Percentiles rank a stretch among this genome's conserved stretches.
phyloP scores from a whole-genome alignment of 2,888 invertebrate genomes.

The Parascotia fuliginaria region DNA sequence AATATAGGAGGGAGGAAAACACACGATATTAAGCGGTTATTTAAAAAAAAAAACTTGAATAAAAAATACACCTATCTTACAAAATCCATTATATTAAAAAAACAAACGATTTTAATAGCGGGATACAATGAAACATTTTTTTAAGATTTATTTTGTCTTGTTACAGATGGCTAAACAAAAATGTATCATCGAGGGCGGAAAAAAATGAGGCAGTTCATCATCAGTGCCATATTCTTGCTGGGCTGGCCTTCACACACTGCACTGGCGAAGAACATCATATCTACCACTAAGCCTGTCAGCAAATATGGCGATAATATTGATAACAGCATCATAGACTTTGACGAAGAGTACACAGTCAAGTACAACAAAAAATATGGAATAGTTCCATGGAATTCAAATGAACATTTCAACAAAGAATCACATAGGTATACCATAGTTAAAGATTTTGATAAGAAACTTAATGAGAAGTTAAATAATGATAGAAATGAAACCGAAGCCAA shows the following conservation, averaged over 20 bases:
- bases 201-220: slow-evolving; percentile 64
- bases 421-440: slow-evolving; percentile 70
- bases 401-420: slow-evolving; percentile 64
- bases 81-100: too few relatives aligned
- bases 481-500: slow-evolving; percentile 38
- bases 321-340: slow-evolving; percentile 77
- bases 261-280: slow-evolving; percentile 57
- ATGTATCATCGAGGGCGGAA: slow-evolving; percentile 71
- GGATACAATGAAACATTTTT: background rate
- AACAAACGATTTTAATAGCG: too few relatives aligned
- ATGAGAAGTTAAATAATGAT: slow-evolving; percentile 25
- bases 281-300: slow-evolving; percentile 42
- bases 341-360: slow-evolving; percentile 70
- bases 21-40: too few relatives aligned
- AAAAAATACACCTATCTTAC: too few relatives aligned
- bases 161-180: slow-evolving; percentile 71
- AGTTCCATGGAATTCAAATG: slow-evolving; percentile 60
- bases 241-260: slow-evolving; percentile 43
- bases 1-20: too few relatives aligned
- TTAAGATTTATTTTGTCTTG: slow-evolving; percentile 35
- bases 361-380: slow-evolving; percentile 68
- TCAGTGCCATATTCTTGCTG: slow-evolving; percentile 65
- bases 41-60: too few relatives aligned
- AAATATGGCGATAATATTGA: slow-evolving; percentile 50
- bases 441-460: slow-evolving; percentile 40